These are phyloP conservation scores for Drosophila albomicans DNA, from an alignment of 1,140 invertebrate genomes.

Conservation along the genomic window DNA sequence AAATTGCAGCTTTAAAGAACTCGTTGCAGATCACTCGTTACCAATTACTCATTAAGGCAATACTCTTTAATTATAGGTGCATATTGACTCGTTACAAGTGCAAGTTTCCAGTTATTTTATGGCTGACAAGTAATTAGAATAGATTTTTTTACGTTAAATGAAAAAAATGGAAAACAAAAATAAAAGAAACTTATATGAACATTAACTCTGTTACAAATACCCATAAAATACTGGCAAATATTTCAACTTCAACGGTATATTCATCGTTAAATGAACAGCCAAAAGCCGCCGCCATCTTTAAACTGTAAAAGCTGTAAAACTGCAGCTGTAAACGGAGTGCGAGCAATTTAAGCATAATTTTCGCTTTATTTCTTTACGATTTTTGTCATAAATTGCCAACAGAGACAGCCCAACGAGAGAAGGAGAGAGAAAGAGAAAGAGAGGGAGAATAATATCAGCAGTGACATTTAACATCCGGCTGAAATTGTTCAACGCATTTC, in stretches of 20 bases:
- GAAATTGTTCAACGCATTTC: constrained; percentile 75
- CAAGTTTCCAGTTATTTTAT: no score
- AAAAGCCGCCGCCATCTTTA: neutral
- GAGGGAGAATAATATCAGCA: constrained; percentile 54
- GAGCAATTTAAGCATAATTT: constrained; percentile 35
- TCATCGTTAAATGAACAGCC: constrained; percentile 2
- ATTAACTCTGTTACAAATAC: no score
- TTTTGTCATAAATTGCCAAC: constrained; percentile 63
- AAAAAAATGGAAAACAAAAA: no score
- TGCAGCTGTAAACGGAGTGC: constrained; percentile 22
- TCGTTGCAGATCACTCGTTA: no score
- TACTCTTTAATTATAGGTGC: no score
- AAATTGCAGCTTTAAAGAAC: no score
- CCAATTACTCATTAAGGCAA: no score
- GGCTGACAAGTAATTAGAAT: no score
- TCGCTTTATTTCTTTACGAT: constrained; percentile 53
- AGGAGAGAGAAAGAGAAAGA: neutral
- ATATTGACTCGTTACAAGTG: no score
- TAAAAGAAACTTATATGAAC: no score
- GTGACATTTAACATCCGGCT: constrained; percentile 78
- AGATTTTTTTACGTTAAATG: no score
- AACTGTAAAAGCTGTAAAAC: neutral
- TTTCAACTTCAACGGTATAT: neutral
- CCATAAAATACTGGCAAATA: no score
- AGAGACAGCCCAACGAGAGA: neutral